Conservation (phyloP, 1,140 invertebrate genomes). For the Cydia strobilella region DNA sequence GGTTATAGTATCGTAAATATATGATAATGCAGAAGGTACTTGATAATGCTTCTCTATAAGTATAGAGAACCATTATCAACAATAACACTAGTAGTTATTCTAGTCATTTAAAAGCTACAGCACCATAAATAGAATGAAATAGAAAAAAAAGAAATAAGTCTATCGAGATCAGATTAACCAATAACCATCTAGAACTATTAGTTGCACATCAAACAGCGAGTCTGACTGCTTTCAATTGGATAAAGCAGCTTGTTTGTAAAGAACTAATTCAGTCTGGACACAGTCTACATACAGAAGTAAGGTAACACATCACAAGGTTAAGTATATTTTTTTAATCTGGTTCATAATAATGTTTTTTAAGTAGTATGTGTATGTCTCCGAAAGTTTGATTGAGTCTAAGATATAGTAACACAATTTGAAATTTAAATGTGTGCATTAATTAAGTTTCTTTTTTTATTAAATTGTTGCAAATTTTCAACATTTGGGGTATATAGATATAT, state of each 20-base stretch:
- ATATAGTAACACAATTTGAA: too few species aligned
- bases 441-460: too few species aligned
- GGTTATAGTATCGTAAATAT: too few species aligned
- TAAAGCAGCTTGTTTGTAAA: constrained; percentile 37
- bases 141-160: neutral
- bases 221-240: constrained; percentile 33
- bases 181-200: constrained; percentile 32
- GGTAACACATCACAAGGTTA: neutral
- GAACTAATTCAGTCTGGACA: constrained; percentile 36
- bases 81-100: neutral
- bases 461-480: too few species aligned
- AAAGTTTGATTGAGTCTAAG: too few species aligned
- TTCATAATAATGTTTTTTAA: neutral
- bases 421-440: too few species aligned
- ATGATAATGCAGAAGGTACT: too few species aligned
- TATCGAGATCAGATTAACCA: constrained; percentile 28
- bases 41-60: too few species aligned
- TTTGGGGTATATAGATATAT: too few species aligned
- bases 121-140: neutral
- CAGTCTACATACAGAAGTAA: neutral
- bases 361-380: too few species aligned
- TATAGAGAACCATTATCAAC: neutral
- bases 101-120: neutral
- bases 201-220: constrained; percentile 27
- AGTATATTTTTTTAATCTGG: neutral